Evolutionary conservation across 2,113 vertebrate species (phyloP).

Genomic region (Melanocharis versteri): DNA sequence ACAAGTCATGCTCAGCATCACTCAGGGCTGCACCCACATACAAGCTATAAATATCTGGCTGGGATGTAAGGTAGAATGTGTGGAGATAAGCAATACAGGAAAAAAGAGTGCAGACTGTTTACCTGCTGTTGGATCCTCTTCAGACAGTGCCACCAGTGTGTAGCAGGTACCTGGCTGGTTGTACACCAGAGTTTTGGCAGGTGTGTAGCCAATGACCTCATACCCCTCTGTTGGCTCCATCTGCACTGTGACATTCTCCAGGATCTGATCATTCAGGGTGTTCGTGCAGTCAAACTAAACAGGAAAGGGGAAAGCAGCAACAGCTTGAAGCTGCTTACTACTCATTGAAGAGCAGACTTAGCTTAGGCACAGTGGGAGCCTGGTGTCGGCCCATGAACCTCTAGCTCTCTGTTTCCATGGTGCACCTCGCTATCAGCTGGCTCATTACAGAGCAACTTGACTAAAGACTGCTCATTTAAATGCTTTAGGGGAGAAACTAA

Average conservation of each 20-base stretch:
- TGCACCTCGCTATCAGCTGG: background rate
- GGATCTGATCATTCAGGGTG: conserved; percentile 79
- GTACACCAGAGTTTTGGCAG: conserved; percentile 77
- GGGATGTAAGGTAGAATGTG: background rate
- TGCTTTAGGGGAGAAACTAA: background rate
- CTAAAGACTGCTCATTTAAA: background rate
- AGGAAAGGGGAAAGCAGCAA: background rate
- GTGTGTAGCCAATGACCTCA: conserved; percentile 73
- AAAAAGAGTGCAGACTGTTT: background rate
- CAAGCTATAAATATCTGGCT: conserved; percentile 9
- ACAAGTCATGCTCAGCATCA: background rate
- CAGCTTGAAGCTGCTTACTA: background rate
- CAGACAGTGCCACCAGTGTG: conserved; percentile 76
- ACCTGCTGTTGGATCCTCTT: conserved; percentile 79
- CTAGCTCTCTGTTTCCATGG: background rate
- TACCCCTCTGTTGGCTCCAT: conserved; percentile 83
- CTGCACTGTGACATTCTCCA: conserved; percentile 81
- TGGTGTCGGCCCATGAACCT: background rate
- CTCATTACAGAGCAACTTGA: background rate
- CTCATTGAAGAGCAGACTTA: background rate
- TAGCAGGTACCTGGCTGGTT: conserved; percentile 82
- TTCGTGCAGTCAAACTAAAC: conserved; percentile 81
- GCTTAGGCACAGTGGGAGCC: background rate
- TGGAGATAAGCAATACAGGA: background rate
- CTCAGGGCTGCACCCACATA: background rate